Evolutionary conservation across 2,888 invertebrate species (phyloP).

Genomic region (Dryobotodes eremita): DNA sequence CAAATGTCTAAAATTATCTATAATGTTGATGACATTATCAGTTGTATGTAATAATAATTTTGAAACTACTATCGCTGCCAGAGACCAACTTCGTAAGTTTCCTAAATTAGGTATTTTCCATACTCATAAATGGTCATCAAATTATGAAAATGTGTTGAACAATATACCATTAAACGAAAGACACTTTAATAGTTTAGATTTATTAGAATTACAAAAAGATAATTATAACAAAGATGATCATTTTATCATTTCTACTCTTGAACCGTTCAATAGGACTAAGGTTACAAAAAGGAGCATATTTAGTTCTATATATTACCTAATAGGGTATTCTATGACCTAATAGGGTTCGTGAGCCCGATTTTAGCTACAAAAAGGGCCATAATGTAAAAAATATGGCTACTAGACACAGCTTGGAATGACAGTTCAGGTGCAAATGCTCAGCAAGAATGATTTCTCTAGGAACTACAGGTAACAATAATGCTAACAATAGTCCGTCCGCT

Average conservation of each 20-base stretch:
- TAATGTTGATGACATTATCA: background rate
- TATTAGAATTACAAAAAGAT: background rate
- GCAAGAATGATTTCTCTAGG: no score
- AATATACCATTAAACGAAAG: slow-evolving; percentile 4
- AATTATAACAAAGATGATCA: background rate
- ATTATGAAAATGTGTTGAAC: background rate
- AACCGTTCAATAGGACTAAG: background rate
- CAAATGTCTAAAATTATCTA: background rate
- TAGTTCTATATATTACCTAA: no score
- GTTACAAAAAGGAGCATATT: slow-evolving; percentile 11
- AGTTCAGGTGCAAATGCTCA: background rate
- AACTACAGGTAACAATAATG: no score
- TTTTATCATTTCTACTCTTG: slow-evolving; percentile 1
- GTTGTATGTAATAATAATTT: background rate
- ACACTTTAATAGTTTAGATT: slow-evolving; percentile 16
- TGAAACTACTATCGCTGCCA: background rate
- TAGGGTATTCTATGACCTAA: slow-evolving; percentile 9
- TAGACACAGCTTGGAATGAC: background rate
- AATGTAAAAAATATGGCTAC: slow-evolving; percentile 15
- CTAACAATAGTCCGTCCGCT: no score
- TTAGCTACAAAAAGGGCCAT: background rate
- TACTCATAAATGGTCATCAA: slow-evolving; percentile 2
- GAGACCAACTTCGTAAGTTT: slow-evolving; percentile 10
- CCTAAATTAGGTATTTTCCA: slow-evolving; percentile 10
- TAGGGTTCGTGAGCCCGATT: slow-evolving; percentile 8